These are phyloP conservation scores for Orussus abietinus DNA, from an alignment of 1,140 invertebrate genomes.

Conservation along the genomic window DNA sequence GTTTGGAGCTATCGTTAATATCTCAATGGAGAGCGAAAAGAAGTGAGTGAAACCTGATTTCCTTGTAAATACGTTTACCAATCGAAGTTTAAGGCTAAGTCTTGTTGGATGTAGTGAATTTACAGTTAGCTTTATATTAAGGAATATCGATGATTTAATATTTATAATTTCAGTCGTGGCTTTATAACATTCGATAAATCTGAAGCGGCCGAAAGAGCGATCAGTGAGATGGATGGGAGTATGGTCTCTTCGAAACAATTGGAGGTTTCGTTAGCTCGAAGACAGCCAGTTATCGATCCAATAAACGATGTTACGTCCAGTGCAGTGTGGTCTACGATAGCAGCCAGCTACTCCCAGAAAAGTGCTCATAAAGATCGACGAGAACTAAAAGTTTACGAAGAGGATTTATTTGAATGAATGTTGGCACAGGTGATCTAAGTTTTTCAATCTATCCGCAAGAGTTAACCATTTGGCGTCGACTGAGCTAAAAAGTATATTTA, in stretches of 20 bases:
- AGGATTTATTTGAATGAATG: constrained; percentile 56
- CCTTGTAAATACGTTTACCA: no score
- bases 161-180: constrained; percentile 64
- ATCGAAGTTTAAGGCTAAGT: no score
- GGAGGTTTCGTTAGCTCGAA: constrained; percentile 75
- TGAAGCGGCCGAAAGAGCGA: constrained; percentile 81
- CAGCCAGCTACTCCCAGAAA: constrained; percentile 78
- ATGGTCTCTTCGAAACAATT: constrained; percentile 75
- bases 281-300: constrained; percentile 78
- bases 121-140: constrained; percentile 1
- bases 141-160: constrained; percentile 12
- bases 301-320: constrained; percentile 74
- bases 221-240: constrained; percentile 80
- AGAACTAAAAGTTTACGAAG: constrained; percentile 67
- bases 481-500: no score
- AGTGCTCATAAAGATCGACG: constrained; percentile 72
- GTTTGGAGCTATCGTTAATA: constrained; percentile 79
- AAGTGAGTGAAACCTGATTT: constrained; percentile 57
- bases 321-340: constrained; percentile 76
- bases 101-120: constrained; percentile 4
- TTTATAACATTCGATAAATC: constrained; percentile 91
- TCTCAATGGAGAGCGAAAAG: constrained; percentile 87
- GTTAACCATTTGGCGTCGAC: no score
- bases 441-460: no score
- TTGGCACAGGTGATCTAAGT: no score